Base-by-base conservation (phyloP, 2,797 vertebrate genomes). In the Acipenser oxyrinchus region DNA sequence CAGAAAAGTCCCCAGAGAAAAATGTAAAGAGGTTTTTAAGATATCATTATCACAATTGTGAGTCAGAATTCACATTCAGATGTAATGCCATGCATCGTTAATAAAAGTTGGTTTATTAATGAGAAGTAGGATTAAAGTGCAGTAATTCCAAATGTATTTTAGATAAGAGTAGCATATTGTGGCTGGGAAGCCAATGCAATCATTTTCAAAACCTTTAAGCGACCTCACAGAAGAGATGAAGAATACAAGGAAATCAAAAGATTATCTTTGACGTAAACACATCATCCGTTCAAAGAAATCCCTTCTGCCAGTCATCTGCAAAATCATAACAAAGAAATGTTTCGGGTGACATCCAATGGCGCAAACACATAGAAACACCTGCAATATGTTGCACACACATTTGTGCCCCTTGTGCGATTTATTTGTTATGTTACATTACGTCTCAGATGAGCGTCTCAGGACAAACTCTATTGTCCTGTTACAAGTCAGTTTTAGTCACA, bases 191-290 rank as follows among this genome's bases (percentile, higher is more conserved):
- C 66, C 49, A 49, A 48, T 23, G 51, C 48, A 63, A 60, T 68
- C 10, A 52, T 67, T 64, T 61, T 50, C 48, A 13, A 51, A 10
- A 48, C 50, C 18, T 62, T 61, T 59, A 58, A 64, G 23, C 8
- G 52, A 62, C 53, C 62, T 57, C 51, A 58, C 62, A 67, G 48
- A 10, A 37, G 49, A 63, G 71, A 75, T 69, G 63, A 66, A 75
- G 63, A 66, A 75, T 68, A 18, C 3, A 49, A 65, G 49, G 37
- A 58, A 71, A 69, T 73, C 51, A 66, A 70, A 76, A 75, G 71
- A 75, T 71, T 65, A 67, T 71, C 76, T 66, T n/a, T 73, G 66
- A 70, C 70, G 60, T 71, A 65, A 71, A 63, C 66, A 71, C 18
- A 63, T 75, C 58, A 49, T 62, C 37, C 5, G 4, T 37, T 52